phyloP scores from a whole-genome alignment of 2,888 invertebrate species.

The Hyles lineata region DNA sequence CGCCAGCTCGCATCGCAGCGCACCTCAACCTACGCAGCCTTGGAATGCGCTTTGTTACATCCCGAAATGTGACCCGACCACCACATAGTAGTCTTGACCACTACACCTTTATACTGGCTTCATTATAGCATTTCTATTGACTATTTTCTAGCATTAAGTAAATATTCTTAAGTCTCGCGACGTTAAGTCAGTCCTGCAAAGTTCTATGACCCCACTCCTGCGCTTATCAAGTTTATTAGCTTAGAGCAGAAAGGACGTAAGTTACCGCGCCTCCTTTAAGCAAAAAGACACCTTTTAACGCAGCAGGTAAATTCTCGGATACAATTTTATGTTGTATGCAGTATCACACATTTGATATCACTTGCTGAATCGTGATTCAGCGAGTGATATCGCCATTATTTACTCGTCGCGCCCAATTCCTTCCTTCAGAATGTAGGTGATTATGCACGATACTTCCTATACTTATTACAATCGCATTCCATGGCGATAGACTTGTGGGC shows the following conservation, averaged over 20 bases:
- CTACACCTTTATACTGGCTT: not conserved
- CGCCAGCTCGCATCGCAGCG: slow-evolving; percentile 34
- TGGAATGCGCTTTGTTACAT: slow-evolving; percentile 53
- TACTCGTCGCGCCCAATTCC: slow-evolving; percentile 60
- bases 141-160: slow-evolving; percentile 1
- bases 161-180: slow-evolving; percentile 1
- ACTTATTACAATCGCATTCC: not conserved
- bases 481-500: not conserved
- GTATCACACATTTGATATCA: slow-evolving; percentile 1
- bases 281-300: slow-evolving; percentile 42
- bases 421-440: slow-evolving; percentile 37
- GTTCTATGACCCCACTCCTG: slow-evolving; percentile 79
- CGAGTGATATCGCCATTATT: slow-evolving; percentile 59
- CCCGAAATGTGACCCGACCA: slow-evolving; percentile 29
- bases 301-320: slow-evolving; percentile 21
- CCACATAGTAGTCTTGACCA: not conserved
- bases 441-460: slow-evolving; percentile 4
- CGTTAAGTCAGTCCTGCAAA: slow-evolving; percentile 58
- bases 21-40: slow-evolving; percentile 53
- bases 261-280: slow-evolving; percentile 36
- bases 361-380: slow-evolving; percentile 48
- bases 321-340: slow-evolving; percentile 35
- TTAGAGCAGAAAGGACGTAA: slow-evolving; percentile 57
- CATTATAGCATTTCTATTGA: no score
- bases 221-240: slow-evolving; percentile 70